These are phyloP conservation scores for Drosophila bipectinata DNA, from an alignment of 1,140 invertebrate species.

Conservation along the genomic window DNA sequence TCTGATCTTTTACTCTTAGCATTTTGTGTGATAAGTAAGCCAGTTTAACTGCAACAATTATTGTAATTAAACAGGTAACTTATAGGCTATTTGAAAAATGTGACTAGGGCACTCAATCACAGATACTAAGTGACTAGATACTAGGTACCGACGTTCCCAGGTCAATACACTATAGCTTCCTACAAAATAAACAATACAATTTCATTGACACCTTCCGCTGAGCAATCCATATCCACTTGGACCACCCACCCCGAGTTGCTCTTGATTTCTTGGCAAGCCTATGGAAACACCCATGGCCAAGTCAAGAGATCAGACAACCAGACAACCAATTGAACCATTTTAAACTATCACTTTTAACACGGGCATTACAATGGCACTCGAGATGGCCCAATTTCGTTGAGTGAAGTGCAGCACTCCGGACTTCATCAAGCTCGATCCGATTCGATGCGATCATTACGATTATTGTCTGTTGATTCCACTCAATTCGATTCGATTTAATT, in stretches of 20 bases:
- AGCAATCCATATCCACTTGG: conserved; percentile 1
- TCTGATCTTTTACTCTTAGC: no score
- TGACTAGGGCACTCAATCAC: background rate
- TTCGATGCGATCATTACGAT: conserved; percentile 56
- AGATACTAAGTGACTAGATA: no score
- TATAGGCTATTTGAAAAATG: background rate
- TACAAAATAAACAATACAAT: background rate
- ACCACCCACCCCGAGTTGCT: conserved; percentile 32
- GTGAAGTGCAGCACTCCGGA: conserved; percentile 63
- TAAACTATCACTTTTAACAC: conserved; percentile 57
- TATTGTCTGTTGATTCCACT: conserved; percentile 63
- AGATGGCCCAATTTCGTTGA: conserved; percentile 67
- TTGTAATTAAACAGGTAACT: background rate
- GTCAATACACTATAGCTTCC: conserved; percentile 10
- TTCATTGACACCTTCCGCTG: conserved; percentile 9
- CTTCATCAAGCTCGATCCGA: conserved; percentile 35
- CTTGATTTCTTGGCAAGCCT: conserved; percentile 40
- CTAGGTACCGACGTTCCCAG: background rate
- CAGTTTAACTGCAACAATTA: background rate
- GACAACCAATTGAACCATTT: conserved; percentile 49
- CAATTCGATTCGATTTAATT: conserved; percentile 60
- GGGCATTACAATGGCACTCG: conserved; percentile 56
- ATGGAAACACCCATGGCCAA: conserved; percentile 56
- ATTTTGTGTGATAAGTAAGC: no score
- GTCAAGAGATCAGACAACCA: conserved; percentile 44